Base-by-base conservation (phyloP, 2,797 vertebrate species). In the Brachymystax lenok region DNA sequence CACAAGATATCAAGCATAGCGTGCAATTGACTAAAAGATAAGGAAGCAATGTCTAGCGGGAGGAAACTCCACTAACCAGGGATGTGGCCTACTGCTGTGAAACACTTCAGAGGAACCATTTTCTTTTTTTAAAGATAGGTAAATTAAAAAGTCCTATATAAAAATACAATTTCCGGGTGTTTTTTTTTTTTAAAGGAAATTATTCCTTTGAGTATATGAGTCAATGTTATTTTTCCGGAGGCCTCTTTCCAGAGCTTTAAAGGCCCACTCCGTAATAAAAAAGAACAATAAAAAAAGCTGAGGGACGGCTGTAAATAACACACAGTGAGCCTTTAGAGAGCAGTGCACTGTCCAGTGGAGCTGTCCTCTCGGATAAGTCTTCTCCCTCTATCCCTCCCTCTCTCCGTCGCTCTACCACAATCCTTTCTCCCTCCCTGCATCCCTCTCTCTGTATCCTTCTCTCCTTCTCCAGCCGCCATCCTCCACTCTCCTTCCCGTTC, bases 281-380 rank as follows among this genome's bases (percentile, higher is more conserved):
- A 3, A 12, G 2, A 12, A 3, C 10, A 3, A 46, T 46, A 3
- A 46, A 46, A 46, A 24, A 61, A n/a, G n/a, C n/a, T 61, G 8
- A 61, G 8, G n/a, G 21, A 61, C 3, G 59, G 59, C 10, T 61
- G n/a, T 24, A 8, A 61, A 61, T 61, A 12, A 24, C n/a, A 61
- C 59, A 61, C 59, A 46, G 40, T 24, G n/a, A 21, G 56, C 56
- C n/a, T 61, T n/a, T 75, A 81, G 75, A 79, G 75, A 84, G 77
- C 78, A 82, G 69, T 61, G 84, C 80, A 79, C 77, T 77, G 76
- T 79, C 79, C 81, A 85, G 74, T 67, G 83, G 74, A 88, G 81
- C 82, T 80, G 84, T 87, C 83, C 79, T 74, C 77, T 83, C 78
- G 27, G 12, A 81, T 70, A 52, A 61, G n/a, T 21, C n/a, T 24